Conservation (phyloP, 1,140 invertebrate species). For the Nasonia giraulti region DNA sequence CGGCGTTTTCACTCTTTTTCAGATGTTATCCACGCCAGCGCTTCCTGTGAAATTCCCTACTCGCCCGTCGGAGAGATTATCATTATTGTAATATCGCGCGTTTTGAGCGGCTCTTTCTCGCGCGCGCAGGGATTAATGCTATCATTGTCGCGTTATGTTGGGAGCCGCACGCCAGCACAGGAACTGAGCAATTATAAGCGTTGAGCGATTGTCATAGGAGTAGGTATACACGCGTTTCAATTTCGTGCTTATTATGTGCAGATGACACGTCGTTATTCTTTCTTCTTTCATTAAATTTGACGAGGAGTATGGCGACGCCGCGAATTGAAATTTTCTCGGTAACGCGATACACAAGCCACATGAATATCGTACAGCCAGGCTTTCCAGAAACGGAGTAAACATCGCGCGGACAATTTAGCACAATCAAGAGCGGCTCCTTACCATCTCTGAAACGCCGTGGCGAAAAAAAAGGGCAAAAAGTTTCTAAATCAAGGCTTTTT, state of each 20-base stretch:
- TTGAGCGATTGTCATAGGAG: neutral
- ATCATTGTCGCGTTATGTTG: neutral
- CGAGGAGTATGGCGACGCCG: neutral
- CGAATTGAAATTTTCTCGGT: neutral
- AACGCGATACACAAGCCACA: neutral
- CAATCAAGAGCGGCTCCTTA: neutral
- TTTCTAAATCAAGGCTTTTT: constrained; percentile 34
- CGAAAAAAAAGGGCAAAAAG: constrained; percentile 12
- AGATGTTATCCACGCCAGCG: neutral
- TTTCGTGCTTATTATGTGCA: no score
- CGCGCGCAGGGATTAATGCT: neutral
- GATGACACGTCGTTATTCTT: no score
- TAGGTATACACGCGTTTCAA: neutral
- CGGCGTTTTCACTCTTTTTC: neutral
- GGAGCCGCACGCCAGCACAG: neutral
- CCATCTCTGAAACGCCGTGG: neutral
- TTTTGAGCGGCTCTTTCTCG: neutral
- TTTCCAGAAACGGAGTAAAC: neutral
- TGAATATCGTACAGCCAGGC: neutral
- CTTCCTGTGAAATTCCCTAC: constrained; percentile 18
- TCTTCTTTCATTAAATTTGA: no score
- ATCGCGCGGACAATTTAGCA: neutral
- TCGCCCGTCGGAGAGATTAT: no score
- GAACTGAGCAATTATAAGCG: neutral
- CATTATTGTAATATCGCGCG: neutral